These are phyloP conservation scores for Notolepis coatsorum DNA, from an alignment of 2,797 vertebrate genomes.

Conservation along the genomic window DNA sequence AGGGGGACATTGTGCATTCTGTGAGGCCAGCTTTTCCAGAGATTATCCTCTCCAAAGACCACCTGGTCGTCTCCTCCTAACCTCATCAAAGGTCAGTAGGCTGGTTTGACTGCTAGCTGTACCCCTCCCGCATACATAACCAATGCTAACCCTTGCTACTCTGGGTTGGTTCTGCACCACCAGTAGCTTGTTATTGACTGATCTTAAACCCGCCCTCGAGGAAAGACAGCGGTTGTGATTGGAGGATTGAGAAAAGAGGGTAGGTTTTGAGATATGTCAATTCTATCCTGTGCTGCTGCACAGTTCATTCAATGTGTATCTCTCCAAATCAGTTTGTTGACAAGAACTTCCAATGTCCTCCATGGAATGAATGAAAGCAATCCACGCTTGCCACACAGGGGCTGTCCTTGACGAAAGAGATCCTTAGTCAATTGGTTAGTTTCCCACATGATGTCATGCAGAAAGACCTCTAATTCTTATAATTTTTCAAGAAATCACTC, in stretches of 20 bases:
- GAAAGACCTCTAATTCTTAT: too few relatives aligned
- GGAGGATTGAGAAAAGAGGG: too few relatives aligned
- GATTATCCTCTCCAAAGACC: conserved; percentile 62
- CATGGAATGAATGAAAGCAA: conserved; percentile 36
- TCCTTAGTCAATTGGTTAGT: too few relatives aligned
- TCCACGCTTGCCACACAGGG: conserved; percentile 31
- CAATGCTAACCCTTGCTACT: conserved; percentile 37
- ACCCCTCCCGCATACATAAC: conserved; percentile 20
- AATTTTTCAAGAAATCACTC: too few relatives aligned
- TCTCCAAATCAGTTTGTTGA: conserved; percentile 14
- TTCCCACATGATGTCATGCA: too few relatives aligned
- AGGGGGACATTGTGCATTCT: conserved; percentile 36
- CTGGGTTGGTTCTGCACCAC: conserved; percentile 34
- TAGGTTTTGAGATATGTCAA: too few relatives aligned
- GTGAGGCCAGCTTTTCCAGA: conserved; percentile 61
- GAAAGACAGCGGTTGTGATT: too few relatives aligned
- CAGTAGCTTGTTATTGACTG: conserved; percentile 16
- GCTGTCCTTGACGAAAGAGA: too few relatives aligned
- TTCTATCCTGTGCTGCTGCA: conserved; percentile 21
- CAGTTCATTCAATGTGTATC: conserved; percentile 23
- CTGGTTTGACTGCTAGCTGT: conserved; percentile 55
- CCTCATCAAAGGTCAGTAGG: conserved; percentile 47
- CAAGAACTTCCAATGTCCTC: conserved; percentile 41
- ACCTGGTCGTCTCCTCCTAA: conserved; percentile 48
- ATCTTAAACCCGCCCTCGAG: too few relatives aligned